Percentiles rank a stretch among this genome's conserved stretches.
Conservation (phyloP, 2,113 vertebrate genomes). For the Zapornia atra region DNA sequence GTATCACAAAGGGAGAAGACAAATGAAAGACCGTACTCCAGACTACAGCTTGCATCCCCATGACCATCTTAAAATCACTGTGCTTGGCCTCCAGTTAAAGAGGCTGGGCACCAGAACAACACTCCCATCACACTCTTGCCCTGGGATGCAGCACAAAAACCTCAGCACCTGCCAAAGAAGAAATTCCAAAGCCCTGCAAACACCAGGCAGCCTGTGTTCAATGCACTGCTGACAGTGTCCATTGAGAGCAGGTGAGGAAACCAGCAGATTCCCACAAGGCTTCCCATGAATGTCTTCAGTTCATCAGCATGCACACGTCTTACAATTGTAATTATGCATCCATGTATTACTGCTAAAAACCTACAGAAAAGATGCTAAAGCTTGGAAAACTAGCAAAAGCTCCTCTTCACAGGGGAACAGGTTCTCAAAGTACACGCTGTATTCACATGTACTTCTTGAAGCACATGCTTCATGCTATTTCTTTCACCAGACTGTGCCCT, state of each 20-base stretch:
- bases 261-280: not conserved
- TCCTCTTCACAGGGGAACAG: not conserved
- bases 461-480: not conserved
- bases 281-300: not conserved
- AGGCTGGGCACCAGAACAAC: not conserved
- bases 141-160: not conserved
- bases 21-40: not conserved
- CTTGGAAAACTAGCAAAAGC: not conserved
- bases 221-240: not conserved
- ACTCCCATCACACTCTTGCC: not conserved
- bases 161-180: not conserved
- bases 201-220: not conserved
- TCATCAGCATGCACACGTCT: rapidly evolving
- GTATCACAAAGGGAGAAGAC: not conserved
- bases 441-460: not conserved
- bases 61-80: not conserved
- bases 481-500: not conserved
- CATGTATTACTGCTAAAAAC: not conserved
- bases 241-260: not conserved
- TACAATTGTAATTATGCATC: not conserved
- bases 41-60: not conserved
- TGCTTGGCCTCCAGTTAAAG: not conserved
- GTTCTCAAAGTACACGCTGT: too few species aligned
- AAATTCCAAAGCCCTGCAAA: not conserved
- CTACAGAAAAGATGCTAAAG: not conserved